Conservation (phyloP, 2,888 invertebrate species). For the Nephrotoma appendiculata region DNA sequence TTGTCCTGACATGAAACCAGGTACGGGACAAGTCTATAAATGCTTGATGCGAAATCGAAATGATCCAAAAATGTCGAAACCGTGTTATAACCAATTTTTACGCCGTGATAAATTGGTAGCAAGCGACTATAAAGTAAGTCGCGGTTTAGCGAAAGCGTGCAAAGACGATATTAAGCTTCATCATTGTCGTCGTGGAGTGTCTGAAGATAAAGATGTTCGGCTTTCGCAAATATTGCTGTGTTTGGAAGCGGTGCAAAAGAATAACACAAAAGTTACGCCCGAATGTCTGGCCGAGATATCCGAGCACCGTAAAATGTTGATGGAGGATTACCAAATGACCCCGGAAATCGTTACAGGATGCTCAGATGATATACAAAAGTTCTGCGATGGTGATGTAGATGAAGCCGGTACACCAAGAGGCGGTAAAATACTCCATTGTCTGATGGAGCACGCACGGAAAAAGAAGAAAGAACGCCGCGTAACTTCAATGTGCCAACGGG, state of each 20-base stretch:
- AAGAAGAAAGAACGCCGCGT: slow-evolving; percentile 50
- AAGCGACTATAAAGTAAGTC: slow-evolving; percentile 80
- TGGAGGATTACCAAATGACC: slow-evolving; percentile 86
- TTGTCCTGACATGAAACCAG: slow-evolving; percentile 61
- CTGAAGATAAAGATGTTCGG: slow-evolving; percentile 68
- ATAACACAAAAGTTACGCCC: slow-evolving; percentile 54
- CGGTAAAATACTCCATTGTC: slow-evolving; percentile 86
- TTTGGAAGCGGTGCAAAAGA: slow-evolving; percentile 61
- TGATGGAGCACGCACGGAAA: slow-evolving; percentile 75
- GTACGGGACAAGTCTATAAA: slow-evolving; percentile 72
- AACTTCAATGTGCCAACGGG: slow-evolving; percentile 54
- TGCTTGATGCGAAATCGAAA: slow-evolving; percentile 76
- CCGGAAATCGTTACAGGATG: slow-evolving; percentile 86
- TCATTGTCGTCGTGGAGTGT: slow-evolving; percentile 69
- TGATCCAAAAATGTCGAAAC: slow-evolving; percentile 46
- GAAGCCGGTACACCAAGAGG: slow-evolving; percentile 36
- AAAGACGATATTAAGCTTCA: slow-evolving; percentile 76
- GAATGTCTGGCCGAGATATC: slow-evolving; percentile 82
- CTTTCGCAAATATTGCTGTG: slow-evolving; percentile 86
- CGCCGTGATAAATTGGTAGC: slow-evolving; percentile 77
- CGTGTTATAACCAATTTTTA: slow-evolving; percentile 70
- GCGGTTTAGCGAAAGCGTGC: slow-evolving; percentile 77
- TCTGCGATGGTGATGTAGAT: slow-evolving; percentile 44
- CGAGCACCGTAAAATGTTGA: slow-evolving; percentile 76
- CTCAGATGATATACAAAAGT: slow-evolving; percentile 63